phyloP scores from a whole-genome alignment of 2,797 vertebrate genomes.

The Merluccius polli region DNA sequence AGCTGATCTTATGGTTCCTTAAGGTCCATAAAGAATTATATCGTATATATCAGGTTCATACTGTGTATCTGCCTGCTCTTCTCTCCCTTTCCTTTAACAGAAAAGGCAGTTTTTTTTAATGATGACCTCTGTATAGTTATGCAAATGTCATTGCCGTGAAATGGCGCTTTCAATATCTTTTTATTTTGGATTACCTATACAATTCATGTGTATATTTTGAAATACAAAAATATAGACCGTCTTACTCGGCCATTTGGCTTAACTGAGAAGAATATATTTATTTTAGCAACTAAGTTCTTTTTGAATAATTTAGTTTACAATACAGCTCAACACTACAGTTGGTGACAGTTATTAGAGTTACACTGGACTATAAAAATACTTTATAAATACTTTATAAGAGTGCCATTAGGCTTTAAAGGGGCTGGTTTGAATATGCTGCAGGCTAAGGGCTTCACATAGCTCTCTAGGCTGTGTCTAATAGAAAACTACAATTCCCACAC shows the following conservation, averaged over 20 bases:
- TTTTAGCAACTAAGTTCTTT: not conserved
- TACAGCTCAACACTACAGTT: slow-evolving; percentile 35
- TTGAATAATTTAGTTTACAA: slow-evolving; percentile 12
- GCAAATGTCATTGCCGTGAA: slow-evolving; percentile 3
- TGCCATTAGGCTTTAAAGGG: slow-evolving; percentile 25
- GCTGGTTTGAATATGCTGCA: slow-evolving; percentile 38
- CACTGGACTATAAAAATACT: slow-evolving; percentile 18
- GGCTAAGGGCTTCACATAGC: slow-evolving; percentile 11
- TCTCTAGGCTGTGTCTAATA: slow-evolving; percentile 33
- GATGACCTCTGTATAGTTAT: not conserved
- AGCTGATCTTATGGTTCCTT: slow-evolving; percentile 16
- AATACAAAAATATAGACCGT: too few relatives aligned
- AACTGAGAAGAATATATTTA: not conserved
- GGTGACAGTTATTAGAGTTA: slow-evolving; percentile 21
- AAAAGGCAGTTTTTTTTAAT: not conserved
- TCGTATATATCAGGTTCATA: not conserved
- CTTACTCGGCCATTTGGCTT: not conserved
- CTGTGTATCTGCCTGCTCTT: not conserved
- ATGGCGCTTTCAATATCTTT: not conserved
- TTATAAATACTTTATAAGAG: slow-evolving; percentile 16
- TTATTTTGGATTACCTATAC: not conserved
- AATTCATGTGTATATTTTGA: too few relatives aligned
- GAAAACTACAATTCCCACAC: slow-evolving; percentile 34
- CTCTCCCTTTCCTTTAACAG: not conserved
- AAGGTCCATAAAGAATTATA: slow-evolving; percentile 2